Evolutionary conservation across 2,113 vertebrate species (phyloP), one percentile per base, ranked within the genome.

Genomic region (Toxostoma redivivum): DNA sequence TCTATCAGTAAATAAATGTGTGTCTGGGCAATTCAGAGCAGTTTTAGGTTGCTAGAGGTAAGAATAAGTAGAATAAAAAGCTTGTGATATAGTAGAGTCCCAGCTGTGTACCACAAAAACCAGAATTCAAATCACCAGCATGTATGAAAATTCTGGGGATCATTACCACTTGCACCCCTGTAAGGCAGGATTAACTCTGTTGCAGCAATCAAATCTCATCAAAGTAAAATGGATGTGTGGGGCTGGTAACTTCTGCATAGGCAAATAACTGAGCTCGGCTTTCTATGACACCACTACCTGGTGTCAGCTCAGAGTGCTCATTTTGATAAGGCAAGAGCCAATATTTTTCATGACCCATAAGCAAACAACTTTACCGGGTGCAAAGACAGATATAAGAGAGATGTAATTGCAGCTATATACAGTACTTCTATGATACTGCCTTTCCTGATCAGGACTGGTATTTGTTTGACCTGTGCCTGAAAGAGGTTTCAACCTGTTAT

Each of bases 301-400:
- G 16, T 11, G 70, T 50, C 33, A 21, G 20, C 53, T 82, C 27
- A 44, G 28, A 48, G 17, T n/a, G n/a, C 45, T 92, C 4, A 11
- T 80, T 85, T 48, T 33, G 58, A 42, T 53, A 35, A 88, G 23
- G n/a, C 14, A 72, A 73, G 54, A 81, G 31, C 13, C 14, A 15
- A 2, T 53, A 64, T 44, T 76, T 70, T 67, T 48, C 17, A 35
- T 65, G 40, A 30, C 38, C 20, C 15, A 13, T 53, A 80, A 66
- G 71, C 12, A 65, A 66, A 51, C 57, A 79, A 3, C 31, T 76
- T 91, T 38, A 12, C 5, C 0, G 0, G 2, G 4, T 54, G 20
- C 18, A 18, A 45, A 42, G 12, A 37, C 6, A 86, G 37, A 16
- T 61, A 44, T 14, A 40, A 40, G 23, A 69, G 8, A 48, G 18